Evolutionary conservation across 2,888 invertebrate species (phyloP).

Genomic region (Chrysina gloriosa): DNA sequence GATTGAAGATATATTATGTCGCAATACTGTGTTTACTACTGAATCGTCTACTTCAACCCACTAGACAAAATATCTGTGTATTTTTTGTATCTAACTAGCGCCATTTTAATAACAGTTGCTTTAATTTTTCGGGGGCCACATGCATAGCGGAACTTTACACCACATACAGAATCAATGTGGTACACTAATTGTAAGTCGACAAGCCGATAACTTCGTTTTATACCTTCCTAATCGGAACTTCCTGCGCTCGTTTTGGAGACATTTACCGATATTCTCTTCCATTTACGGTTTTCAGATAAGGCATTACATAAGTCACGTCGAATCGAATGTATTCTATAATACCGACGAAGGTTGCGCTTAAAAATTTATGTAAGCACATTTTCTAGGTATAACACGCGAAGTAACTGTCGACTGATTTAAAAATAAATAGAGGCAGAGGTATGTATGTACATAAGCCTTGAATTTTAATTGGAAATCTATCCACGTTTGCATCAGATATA

Average conservation of each 20-base stretch:
- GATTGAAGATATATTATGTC: too few species aligned
- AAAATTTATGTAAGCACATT: neutral
- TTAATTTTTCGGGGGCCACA: too few species aligned
- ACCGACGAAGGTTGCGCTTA: neutral
- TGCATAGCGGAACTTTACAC: too few species aligned
- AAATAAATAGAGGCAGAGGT: neutral
- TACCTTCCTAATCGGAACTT: neutral
- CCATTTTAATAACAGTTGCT: too few species aligned
- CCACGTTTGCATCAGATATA: too few species aligned
- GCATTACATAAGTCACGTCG: neutral
- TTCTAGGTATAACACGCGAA: neutral
- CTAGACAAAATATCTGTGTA: too few species aligned
- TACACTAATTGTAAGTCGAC: too few species aligned
- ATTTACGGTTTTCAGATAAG: constrained; percentile 6
- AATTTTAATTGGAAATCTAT: constrained; percentile 13
- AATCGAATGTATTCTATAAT: neutral
- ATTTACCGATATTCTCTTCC: neutral
- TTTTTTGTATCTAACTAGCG: too few species aligned
- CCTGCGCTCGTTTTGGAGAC: neutral
- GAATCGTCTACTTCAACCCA: too few species aligned
- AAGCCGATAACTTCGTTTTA: neutral
- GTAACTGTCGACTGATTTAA: neutral
- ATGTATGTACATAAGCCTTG: neutral
- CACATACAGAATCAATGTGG: too few species aligned
- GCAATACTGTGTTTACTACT: too few species aligned